Conservation (phyloP, 2,888 invertebrate species). For the Salpingus planirostris region DNA sequence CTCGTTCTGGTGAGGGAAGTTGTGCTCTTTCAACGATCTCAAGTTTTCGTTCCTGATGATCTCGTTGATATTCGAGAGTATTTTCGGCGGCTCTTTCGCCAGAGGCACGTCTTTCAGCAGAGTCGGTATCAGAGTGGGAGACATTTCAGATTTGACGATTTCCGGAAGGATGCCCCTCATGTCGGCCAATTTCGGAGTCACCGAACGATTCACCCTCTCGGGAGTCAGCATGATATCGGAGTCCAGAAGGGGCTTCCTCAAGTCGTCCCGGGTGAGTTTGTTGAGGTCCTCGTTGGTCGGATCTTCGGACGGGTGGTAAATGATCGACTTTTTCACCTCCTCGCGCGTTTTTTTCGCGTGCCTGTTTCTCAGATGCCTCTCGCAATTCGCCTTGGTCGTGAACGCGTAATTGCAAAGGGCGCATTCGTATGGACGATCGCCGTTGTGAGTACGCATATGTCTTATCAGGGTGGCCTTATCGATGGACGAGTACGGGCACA, state of each 20-base stretch:
- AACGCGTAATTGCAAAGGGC: conserved; percentile 93
- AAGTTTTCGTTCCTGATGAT: conserved; percentile 27
- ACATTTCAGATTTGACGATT: conserved; percentile 17
- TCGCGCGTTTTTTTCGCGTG: conserved; percentile 80
- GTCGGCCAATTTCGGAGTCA: conserved; percentile 31
- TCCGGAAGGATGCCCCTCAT: conserved; percentile 13
- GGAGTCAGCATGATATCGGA: conserved; percentile 15
- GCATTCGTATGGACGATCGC: conserved; percentile 91
- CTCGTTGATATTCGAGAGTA: conserved; percentile 24
- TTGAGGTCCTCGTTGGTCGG: conserved; percentile 66
- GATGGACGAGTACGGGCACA: conserved; percentile 81
- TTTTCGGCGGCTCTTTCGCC: conserved; percentile 19
- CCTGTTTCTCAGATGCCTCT: conserved; percentile 85
- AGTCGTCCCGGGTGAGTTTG: conserved; percentile 47
- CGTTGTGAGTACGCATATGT: conserved; percentile 91
- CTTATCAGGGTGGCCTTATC: conserved; percentile 88
- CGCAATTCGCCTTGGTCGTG: conserved; percentile 95
- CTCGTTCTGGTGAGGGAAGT: conserved; percentile 15
- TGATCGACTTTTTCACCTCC: conserved; percentile 80
- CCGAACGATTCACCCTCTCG: conserved; percentile 28
- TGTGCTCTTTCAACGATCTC: conserved; percentile 25
- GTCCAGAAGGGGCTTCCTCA: conserved; percentile 31
- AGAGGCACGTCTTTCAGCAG: conserved; percentile 21
- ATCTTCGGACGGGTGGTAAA: conserved; percentile 80
- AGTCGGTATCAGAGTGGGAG: conserved; percentile 19